Conservation (phyloP, 1,140 invertebrate genomes). For the Calliopsis andreniformis region DNA sequence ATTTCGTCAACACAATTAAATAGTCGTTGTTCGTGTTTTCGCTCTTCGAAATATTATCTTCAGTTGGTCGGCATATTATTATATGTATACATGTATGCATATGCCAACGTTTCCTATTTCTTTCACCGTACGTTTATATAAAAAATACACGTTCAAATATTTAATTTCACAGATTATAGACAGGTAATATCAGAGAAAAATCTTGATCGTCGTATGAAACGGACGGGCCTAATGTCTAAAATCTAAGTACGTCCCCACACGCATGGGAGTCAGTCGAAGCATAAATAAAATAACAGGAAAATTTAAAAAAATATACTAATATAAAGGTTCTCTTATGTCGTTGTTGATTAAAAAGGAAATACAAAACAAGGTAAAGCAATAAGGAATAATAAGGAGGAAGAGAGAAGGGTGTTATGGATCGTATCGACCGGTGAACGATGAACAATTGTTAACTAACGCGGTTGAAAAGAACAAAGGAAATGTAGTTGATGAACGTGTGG, state of each 20-base stretch:
- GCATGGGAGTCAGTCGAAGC: not conserved
- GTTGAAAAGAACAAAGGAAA: not conserved
- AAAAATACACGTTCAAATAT: slow-evolving; percentile 38
- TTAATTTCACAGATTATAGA: slow-evolving; percentile 32
- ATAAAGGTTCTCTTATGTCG: no score
- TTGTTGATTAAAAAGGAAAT: no score
- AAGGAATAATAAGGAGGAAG: not conserved
- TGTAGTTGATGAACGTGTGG: no score
- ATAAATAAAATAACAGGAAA: not conserved
- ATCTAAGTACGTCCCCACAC: slow-evolving; percentile 35
- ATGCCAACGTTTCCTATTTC: not conserved
- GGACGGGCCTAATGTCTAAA: slow-evolving; percentile 27
- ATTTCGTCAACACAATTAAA: slow-evolving; percentile 4
- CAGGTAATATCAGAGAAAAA: slow-evolving; percentile 15
- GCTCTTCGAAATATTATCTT: not conserved
- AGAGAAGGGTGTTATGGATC: not conserved
- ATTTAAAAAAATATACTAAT: no score
- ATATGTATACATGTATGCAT: no score
- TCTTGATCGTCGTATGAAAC: slow-evolving; percentile 31
- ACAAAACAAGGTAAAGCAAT: not conserved
- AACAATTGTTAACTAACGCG: no score
- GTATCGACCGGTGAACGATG: not conserved
- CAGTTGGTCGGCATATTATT: not conserved
- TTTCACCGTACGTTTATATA: slow-evolving; percentile 15
- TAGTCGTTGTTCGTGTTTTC: slow-evolving; percentile 23